A percentile compares a stretch with the other conserved stretches of the same genome.
These are phyloP conservation scores for Linnaemya vulpina DNA, from an alignment of 2,888 invertebrate species.

Conservation along the genomic window DNA sequence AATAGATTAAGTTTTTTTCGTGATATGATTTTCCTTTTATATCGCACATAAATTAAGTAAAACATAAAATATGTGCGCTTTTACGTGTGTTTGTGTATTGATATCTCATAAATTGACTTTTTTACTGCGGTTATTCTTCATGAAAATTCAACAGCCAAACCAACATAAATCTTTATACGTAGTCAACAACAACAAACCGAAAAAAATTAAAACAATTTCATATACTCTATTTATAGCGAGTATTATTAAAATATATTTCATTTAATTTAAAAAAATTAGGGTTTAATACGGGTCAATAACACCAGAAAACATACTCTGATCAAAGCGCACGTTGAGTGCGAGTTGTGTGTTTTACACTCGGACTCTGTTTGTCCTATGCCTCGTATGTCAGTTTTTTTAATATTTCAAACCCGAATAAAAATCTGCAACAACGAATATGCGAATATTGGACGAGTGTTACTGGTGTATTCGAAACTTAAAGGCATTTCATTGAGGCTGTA, in stretches of 20 bases:
- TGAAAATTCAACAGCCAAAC: background rate
- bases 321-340: background rate
- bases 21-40: background rate
- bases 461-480: too few species aligned
- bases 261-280: background rate
- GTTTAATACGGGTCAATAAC: constrained; percentile 38
- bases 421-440: too few species aligned
- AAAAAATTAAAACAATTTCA: background rate
- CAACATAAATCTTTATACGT: background rate
- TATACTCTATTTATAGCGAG: constrained; percentile 8
- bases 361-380: background rate
- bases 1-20: constrained; percentile 1
- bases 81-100: constrained; percentile 39
- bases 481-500: too few species aligned
- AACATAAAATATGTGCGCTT: constrained; percentile 35
- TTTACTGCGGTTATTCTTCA: background rate
- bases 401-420: too few species aligned
- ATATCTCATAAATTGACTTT: constrained; percentile 31
- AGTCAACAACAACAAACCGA: background rate
- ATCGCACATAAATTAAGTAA: background rate
- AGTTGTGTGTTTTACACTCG: background rate
- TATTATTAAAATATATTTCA: constrained; percentile 20
- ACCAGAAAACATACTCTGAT: background rate
- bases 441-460: too few species aligned
- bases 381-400: too few species aligned